Percentiles rank a stretch among this genome's conserved stretches.
phyloP scores from a whole-genome alignment of 2,888 invertebrate genomes.

The Hirtodrosophila trivittata region DNA sequence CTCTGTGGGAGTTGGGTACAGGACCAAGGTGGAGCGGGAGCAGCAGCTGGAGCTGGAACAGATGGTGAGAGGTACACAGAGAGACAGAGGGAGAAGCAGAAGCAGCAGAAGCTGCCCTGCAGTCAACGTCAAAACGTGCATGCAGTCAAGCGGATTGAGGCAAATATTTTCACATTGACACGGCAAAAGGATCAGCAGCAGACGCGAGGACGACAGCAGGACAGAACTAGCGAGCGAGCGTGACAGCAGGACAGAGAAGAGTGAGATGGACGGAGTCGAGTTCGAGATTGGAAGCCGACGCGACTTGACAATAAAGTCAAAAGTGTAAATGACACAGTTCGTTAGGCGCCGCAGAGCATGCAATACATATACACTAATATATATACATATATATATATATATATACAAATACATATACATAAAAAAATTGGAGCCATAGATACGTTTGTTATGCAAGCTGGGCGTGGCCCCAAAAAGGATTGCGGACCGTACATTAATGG shows the following conservation, averaged over 20 bases:
- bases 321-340: conserved; percentile 82
- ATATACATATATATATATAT: conserved; percentile 34
- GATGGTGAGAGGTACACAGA: conserved; percentile 1
- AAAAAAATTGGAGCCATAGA: conserved; percentile 44
- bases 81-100: background rate
- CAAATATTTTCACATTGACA: conserved; percentile 80
- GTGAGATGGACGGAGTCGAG: conserved; percentile 15
- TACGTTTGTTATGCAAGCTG: conserved; percentile 76
- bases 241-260: conserved; percentile 6
- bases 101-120: conserved; percentile 46
- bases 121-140: conserved; percentile 71
- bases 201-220: conserved; percentile 22
- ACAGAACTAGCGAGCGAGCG: conserved; percentile 9
- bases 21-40: conserved; percentile 11
- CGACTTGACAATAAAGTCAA: conserved; percentile 70
- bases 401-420: conserved; percentile 17
- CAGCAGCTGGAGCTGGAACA: background rate
- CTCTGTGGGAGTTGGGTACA: background rate
- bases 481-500: conserved; percentile 71
- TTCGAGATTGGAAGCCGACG: conserved; percentile 54
- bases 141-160: conserved; percentile 80
- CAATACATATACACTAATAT: conserved; percentile 37
- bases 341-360: conserved; percentile 70
- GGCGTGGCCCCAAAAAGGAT: conserved; percentile 73
- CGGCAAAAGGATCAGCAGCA: conserved; percentile 59